Percentiles rank a stretch among this genome's conserved stretches.
These are phyloP conservation scores for Phlogophora meticulosa DNA, from an alignment of 2,888 invertebrate genomes.

Conservation along the genomic window DNA sequence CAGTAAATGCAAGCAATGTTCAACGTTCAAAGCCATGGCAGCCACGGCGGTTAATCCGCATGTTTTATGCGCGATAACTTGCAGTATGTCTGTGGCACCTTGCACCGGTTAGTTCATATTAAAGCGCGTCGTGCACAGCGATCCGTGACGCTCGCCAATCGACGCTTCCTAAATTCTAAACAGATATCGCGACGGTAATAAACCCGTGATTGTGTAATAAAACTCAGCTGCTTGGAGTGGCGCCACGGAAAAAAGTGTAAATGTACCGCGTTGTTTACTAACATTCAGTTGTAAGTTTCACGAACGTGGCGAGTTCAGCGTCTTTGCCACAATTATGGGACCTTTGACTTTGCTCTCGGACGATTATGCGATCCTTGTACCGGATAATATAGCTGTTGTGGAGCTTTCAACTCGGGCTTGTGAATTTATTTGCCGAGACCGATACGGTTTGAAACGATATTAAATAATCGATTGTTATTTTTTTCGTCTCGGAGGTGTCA, in stretches of 20 bases:
- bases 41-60: conserved; percentile 26
- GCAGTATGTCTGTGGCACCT: conserved; percentile 26
- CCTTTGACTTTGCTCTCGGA: conserved; percentile 71
- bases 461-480: conserved; percentile 84
- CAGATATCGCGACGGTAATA: conserved; percentile 77
- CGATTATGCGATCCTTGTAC: conserved; percentile 67
- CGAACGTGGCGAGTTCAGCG: conserved; percentile 65
- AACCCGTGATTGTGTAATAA: conserved; percentile 82
- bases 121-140: conserved; percentile 55
- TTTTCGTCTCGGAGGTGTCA: conserved; percentile 77
- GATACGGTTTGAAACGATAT: conserved; percentile 76
- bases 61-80: conserved; percentile 40
- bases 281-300: conserved; percentile 75
- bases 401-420: conserved; percentile 63
- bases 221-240: conserved; percentile 80
- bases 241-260: conserved; percentile 80
- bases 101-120: conserved; percentile 37
- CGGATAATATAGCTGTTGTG: conserved; percentile 61
- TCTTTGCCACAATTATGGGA: conserved; percentile 70
- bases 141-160: conserved; percentile 65
- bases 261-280: conserved; percentile 83
- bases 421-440: conserved; percentile 74
- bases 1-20: conserved; percentile 28
- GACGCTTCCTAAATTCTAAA: conserved; percentile 75
- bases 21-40: conserved; percentile 12